A percentile compares a stretch with the other conserved stretches of the same genome.
Conservation (phyloP, 2,113 vertebrate species). For the Cyprichromis sp. region DNA sequence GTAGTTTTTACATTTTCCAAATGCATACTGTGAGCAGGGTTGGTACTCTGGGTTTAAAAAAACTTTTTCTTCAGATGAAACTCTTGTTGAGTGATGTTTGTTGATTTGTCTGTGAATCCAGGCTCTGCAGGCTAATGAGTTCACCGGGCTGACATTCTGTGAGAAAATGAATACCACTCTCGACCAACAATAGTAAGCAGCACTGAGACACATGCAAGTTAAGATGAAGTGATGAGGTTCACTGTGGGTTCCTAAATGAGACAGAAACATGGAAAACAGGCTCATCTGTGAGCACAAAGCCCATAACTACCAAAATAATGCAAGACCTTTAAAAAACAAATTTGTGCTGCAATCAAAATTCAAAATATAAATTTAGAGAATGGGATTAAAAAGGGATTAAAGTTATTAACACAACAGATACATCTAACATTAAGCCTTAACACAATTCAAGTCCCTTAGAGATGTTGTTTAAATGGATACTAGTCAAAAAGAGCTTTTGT, state of each 20-base stretch:
- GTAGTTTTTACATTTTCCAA: neutral
- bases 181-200: constrained; percentile 5
- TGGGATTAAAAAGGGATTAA: neutral
- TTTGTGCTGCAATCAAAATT: neutral
- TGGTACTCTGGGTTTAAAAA: neutral
- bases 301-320: neutral
- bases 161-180: accelerated
- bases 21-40: neutral
- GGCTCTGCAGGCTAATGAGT: constrained; percentile 83
- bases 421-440: neutral
- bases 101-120: constrained; percentile 19
- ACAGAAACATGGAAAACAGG: neutral
- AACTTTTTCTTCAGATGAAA: neutral
- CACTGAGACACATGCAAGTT: neutral
- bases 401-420: neutral
- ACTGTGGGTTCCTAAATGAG: neutral
- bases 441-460: neutral
- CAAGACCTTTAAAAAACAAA: neutral
- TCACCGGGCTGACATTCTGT: constrained; percentile 73
- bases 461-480: neutral
- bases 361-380: neutral
- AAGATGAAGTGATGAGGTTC: neutral
- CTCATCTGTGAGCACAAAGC: neutral
- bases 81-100: neutral
- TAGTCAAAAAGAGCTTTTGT: neutral